Conservation (phyloP, 2,113 vertebrate species). For the Sphyrna mokarran region DNA sequence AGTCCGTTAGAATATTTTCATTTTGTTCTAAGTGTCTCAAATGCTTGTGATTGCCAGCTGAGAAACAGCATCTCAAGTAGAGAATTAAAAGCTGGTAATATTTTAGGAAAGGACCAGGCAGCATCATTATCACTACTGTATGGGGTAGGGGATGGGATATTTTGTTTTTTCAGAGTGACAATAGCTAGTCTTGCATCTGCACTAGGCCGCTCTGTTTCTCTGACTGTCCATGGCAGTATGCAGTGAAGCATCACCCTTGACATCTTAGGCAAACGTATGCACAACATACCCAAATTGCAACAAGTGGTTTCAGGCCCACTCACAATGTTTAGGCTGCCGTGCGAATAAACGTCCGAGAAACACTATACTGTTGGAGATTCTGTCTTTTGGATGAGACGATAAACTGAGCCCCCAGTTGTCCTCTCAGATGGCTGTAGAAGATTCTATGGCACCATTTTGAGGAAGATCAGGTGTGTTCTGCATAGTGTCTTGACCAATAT, state of each 20-base stretch:
- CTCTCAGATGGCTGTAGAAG: background rate
- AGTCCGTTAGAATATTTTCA: background rate
- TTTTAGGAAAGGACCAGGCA: background rate
- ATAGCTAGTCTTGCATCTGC: background rate
- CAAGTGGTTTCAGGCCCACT: background rate
- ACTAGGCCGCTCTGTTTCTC: background rate
- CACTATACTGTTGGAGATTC: background rate
- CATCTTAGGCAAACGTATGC: background rate
- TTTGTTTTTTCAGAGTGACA: background rate
- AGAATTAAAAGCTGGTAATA: background rate
- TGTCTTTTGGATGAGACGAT: background rate
- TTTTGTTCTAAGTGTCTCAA: background rate
- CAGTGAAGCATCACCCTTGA: background rate
- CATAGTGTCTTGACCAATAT: background rate
- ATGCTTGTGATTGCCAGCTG: background rate
- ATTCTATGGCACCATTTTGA: background rate
- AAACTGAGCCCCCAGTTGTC: background rate
- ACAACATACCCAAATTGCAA: background rate
- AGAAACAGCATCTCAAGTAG: background rate
- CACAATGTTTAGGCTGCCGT: background rate
- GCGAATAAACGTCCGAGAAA: background rate
- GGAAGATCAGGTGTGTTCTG: background rate
- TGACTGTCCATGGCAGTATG: background rate
- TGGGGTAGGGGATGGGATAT: background rate
- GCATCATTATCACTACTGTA: background rate